Evolutionary conservation across 2,113 vertebrate genomes (phyloP), one percentile per base, ranked within the genome.

Genomic region (Melanerpes aurifrons): DNA sequence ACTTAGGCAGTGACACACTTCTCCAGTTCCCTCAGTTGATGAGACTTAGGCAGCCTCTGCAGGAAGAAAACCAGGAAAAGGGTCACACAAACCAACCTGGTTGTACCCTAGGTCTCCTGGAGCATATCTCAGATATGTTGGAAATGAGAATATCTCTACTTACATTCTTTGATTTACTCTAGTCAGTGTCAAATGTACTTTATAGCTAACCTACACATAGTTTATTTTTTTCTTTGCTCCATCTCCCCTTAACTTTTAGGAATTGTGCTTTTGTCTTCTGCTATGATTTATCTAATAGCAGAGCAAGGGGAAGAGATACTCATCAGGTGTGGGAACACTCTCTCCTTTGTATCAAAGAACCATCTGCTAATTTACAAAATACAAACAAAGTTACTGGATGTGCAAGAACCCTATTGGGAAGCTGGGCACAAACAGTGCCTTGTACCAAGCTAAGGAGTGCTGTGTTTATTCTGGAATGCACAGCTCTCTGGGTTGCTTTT

Each of bases 351-450:
- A 97, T 96, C 97, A 97, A 95, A 97, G 95, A 94, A 66, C 94
- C 94, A 96, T 97, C 95, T 96, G 93, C 91, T 97, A 96, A 97
- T 96, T 97, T 90, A 92, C 92, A 96, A 96, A 97, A 96, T 71
- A 93, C 87, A 97, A 97, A 97, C 92, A 96, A 95, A 96, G 91
- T 96, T 90, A 85, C 81, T 94, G 85, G 95, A 94, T 97, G 89
- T 92, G 92, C 94, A 93, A 77, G 72, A 86, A 37, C 78, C 87
- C 95, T 82, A 74, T 87, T 40, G 96, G 50, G 95, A 95, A 95
- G 94, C 71, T 89, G 94, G 78, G 95, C 92, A 92, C 86, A 95
- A 96, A 90, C 92, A 93, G 87, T 63, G 92, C 86, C 91, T 92
- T 92, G 72, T 40, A 74, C 89, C 88, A 83, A 15, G 21, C 64